Conservation (phyloP, 2,888 invertebrate genomes). For the Nephrotoma flavescens region DNA sequence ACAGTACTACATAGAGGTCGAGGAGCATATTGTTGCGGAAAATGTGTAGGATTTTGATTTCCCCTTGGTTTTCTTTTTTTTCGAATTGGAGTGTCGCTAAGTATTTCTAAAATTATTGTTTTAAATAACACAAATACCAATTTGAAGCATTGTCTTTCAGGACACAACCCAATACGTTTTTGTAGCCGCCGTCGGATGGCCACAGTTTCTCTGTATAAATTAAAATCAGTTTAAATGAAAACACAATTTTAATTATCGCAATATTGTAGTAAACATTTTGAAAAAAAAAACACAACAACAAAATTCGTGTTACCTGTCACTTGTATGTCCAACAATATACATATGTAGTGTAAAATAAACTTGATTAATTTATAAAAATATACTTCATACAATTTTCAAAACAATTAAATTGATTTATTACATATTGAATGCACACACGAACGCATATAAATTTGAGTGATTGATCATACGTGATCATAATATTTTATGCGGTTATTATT, state of each 20-base stretch:
- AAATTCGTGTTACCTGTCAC: background rate
- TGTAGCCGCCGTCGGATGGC: too few relatives aligned
- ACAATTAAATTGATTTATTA: background rate
- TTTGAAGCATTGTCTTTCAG: too few relatives aligned
- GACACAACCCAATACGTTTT: rapidly evolving
- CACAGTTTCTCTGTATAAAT: too few relatives aligned
- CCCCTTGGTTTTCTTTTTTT: too few relatives aligned
- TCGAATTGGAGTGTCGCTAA: too few relatives aligned
- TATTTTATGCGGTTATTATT: background rate
- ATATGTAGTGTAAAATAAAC: background rate
- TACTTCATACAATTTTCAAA: background rate
- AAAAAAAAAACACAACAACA: background rate
- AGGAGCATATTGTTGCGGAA: too few relatives aligned
- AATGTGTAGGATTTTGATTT: too few relatives aligned
- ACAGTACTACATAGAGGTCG: too few relatives aligned
- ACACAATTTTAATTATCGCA: background rate
- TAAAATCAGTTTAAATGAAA: too few relatives aligned
- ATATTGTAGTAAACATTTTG: background rate
- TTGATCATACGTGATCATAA: background rate
- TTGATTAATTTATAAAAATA: background rate
- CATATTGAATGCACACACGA: background rate
- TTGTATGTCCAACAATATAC: background rate
- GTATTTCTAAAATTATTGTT: too few relatives aligned
- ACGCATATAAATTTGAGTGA: background rate
- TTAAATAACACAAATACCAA: too few relatives aligned